phyloP scores from a whole-genome alignment of 2,797 vertebrate genomes.

The Typhlichthys eigenmanni region DNA sequence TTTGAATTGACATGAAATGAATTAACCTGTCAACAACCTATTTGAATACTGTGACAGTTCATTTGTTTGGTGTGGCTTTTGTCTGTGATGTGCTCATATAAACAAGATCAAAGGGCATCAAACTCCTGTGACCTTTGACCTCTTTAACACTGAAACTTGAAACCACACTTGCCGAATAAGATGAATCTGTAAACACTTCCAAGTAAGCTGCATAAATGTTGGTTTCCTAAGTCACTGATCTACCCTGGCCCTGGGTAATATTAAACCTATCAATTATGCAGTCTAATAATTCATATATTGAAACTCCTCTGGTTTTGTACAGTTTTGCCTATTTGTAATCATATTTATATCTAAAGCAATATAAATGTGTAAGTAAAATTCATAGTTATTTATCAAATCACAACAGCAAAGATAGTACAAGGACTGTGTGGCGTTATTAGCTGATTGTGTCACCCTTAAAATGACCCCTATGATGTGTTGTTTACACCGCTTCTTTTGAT shows the following conservation, averaged over 20 bases:
- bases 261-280: too few species aligned
- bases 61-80: background rate
- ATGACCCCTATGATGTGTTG: constrained; percentile 53
- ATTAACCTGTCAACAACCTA: background rate
- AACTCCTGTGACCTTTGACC: constrained; percentile 28
- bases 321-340: background rate
- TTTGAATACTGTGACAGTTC: background rate
- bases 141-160: constrained; percentile 17
- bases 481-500: constrained; percentile 62
- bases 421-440: constrained; percentile 49
- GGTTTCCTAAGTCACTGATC: background rate
- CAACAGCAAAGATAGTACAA: constrained; percentile 17
- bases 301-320: too few species aligned
- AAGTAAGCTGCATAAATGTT: constrained; percentile 2
- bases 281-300: too few species aligned
- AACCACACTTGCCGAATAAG: constrained; percentile 24
- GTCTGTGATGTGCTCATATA: constrained; percentile 18
- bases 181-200: constrained; percentile 1
- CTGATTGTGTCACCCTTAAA: constrained; percentile 57
- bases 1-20: too few species aligned
- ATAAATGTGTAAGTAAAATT: constrained; percentile 12
- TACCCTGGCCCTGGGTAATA: background rate
- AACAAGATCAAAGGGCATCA: constrained; percentile 50
- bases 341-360: constrained; percentile 1
- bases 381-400: constrained; percentile 3